Evolutionary conservation across 1,140 invertebrate genomes (phyloP).

Genomic region (Cephus cinctus): DNA sequence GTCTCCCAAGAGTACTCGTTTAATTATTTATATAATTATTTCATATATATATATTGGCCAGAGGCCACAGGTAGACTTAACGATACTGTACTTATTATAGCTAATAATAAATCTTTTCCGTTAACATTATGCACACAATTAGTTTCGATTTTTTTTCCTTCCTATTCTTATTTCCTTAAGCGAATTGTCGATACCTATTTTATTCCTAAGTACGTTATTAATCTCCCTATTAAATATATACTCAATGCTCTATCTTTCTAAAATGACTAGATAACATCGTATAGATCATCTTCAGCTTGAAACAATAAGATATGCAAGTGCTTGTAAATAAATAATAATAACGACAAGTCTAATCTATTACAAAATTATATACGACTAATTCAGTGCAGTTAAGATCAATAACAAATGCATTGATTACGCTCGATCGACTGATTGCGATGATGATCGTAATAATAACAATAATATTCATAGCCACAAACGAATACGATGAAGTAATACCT

Average conservation of each 20-base stretch:
- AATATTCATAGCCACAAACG: too few relatives aligned
- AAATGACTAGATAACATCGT: slow-evolving; percentile 36
- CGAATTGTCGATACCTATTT: slow-evolving; percentile 12
- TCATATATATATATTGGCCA: neutral
- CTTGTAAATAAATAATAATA: slow-evolving; percentile 6
- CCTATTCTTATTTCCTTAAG: slow-evolving; percentile 4
- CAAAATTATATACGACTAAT: too few relatives aligned
- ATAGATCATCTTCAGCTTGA: slow-evolving; percentile 35
- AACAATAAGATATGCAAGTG: slow-evolving; percentile 35
- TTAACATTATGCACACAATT: slow-evolving; percentile 13
- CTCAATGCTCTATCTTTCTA: slow-evolving; percentile 21
- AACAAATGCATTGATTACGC: too few relatives aligned
- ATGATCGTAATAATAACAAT: too few relatives aligned
- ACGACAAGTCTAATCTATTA: slow-evolving; percentile 14
- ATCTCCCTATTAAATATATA: slow-evolving; percentile 11
- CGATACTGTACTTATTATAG: neutral
- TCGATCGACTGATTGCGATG: too few relatives aligned
- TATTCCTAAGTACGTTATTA: neutral
- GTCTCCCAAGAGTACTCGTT: neutral
- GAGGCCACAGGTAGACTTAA: slow-evolving; percentile 2
- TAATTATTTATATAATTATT: slow-evolving; percentile 1
- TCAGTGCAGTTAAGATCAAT: too few relatives aligned
- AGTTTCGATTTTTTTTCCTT: slow-evolving; percentile 4
- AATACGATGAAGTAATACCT: too few relatives aligned
- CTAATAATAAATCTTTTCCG: neutral